Evolutionary conservation across 1,140 invertebrate genomes (phyloP).

Genomic region (Arion vulgaris): DNA sequence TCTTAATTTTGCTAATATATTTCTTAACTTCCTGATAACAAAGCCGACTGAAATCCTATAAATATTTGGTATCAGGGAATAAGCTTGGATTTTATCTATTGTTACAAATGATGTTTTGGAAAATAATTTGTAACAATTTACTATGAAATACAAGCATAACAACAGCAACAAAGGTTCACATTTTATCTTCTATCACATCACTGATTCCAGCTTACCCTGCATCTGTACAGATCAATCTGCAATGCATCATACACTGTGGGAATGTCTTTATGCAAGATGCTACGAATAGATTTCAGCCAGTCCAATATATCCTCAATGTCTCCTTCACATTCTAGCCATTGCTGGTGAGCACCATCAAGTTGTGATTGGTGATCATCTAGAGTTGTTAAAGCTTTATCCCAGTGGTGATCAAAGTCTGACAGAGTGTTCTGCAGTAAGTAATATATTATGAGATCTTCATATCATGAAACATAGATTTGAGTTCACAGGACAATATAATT

Average conservation of each 20-base stretch:
- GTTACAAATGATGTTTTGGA: no score
- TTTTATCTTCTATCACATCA: not conserved
- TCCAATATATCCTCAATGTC: conserved; percentile 65
- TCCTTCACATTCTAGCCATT: conserved; percentile 72
- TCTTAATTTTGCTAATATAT: no score
- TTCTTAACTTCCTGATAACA: no score
- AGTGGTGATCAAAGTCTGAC: conserved; percentile 44
- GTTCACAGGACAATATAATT: no score
- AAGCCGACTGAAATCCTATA: no score
- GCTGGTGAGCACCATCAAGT: conserved; percentile 66
- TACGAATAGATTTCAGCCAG: conserved; percentile 67
- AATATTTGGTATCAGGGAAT: no score
- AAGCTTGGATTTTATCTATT: no score
- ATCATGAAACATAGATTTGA: no score
- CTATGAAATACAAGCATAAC: no score
- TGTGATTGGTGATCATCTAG: conserved; percentile 82
- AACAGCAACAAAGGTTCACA: no score
- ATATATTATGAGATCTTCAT: no score
- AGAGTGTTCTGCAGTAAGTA: conserved; percentile 36
- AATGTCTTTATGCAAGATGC: conserved; percentile 51
- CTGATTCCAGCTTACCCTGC: conserved; percentile 55
- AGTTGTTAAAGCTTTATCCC: conserved; percentile 72
- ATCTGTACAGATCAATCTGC: conserved; percentile 63
- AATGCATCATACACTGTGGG: conserved; percentile 66
- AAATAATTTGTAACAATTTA: no score